A percentile compares a stretch with the other conserved stretches of the same genome.
These are phyloP conservation scores for Athene noctua DNA, from an alignment of 2,113 vertebrate species.

Conservation along the genomic window DNA sequence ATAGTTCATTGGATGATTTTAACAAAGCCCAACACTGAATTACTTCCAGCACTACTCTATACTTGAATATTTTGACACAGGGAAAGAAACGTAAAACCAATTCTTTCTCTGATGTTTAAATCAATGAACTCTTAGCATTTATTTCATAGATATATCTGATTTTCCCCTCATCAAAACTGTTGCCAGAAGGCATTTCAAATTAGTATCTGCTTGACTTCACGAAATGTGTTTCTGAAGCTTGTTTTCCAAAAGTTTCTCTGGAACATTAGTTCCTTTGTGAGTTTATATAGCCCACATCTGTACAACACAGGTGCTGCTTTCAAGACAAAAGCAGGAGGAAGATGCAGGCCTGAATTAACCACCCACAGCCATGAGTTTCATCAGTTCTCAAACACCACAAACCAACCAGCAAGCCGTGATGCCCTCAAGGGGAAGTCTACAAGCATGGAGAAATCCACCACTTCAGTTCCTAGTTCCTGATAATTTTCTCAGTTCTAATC, in stretches of 20 bases:
- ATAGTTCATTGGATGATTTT: not conserved
- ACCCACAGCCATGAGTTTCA: not conserved
- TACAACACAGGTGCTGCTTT: not conserved
- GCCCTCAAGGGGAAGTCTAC: not conserved
- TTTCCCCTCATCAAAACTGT: not conserved
- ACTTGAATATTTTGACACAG: not conserved
- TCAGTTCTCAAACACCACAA: not conserved
- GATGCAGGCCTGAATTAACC: not conserved
- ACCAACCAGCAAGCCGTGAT: not conserved
- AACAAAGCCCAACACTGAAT: not conserved
- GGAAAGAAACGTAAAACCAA: not conserved
- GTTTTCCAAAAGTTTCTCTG: not conserved
- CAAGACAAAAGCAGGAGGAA: not conserved
- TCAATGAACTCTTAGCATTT: not conserved
- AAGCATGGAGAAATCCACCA: not conserved
- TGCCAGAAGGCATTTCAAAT: not conserved
- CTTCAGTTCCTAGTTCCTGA: not conserved
- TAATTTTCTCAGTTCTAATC: not conserved
- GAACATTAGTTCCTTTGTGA: not conserved
- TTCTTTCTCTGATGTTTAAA: not conserved
- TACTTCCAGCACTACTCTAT: not conserved
- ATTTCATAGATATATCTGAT: not conserved
- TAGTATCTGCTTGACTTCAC: not conserved
- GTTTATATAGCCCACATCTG: not conserved
- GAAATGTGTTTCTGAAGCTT: not conserved